Base-by-base conservation (phyloP, 2,797 vertebrate species). In the Limnodromus scolopaceus region DNA sequence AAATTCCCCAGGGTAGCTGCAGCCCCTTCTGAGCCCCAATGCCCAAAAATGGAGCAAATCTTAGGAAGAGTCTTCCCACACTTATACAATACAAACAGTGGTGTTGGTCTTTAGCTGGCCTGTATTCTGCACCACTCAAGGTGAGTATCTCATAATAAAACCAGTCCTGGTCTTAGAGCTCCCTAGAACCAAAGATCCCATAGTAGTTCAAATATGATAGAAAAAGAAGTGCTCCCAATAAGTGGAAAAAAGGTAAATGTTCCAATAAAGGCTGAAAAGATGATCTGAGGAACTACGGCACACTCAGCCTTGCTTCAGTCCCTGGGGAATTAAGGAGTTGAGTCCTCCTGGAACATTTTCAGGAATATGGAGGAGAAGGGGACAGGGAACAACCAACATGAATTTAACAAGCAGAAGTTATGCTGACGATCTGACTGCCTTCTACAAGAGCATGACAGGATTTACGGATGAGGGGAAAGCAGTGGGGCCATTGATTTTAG, bases 1-100 rank as follows among this genome's bases (percentile, higher is more conserved):
- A 41, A 61, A 70, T 15, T 34, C 77, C 65, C 23, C 0, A 0
- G 46, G 34, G 48, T 23, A 45, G 48, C 20, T 6, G 48, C 38
- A n/a, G 65, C 76, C 22, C 45, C 45, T 45, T 45, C 64, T 68
- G 41, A 92, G 76, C 61, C 64, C 82, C 71, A 82, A 1, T 0
- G 6, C 18, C 83, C 1, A 7, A 76, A 87, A 96, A 85, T 1
- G 1, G 11, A 49, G 64, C 14, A 63, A 68, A 74, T 61, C 48
- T 41, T 45, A 54, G 65, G 58, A 60, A 87, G 16, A 75, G 49
- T n/a, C 79, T 92, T 76, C 60, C 84, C 82, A 87, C 28, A 30
- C 8, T 65, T 6, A 6, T 5, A 30, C 46, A 20, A 1, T 0
- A 39, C 32, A 1, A 38, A 48, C 0, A 36, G 24, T 2, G 8